Conservation (phyloP, 2,113 vertebrate genomes). For the Sciurus niger region DNA sequence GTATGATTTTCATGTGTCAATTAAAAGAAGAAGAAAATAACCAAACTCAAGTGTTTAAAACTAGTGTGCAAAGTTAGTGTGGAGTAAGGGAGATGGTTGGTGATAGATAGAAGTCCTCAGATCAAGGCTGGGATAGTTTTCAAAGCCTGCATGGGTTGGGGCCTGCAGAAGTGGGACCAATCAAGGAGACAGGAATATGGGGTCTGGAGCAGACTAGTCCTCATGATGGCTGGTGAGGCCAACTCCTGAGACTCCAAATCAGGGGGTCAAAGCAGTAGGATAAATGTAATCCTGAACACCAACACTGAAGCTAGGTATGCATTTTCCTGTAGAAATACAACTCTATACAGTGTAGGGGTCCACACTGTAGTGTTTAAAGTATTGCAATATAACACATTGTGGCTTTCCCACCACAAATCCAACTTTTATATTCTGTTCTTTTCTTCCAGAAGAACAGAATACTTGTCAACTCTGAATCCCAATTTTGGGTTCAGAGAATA, state of each 20-base stretch:
- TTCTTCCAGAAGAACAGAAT: not conserved
- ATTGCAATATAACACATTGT: accelerated
- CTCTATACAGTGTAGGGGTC: accelerated
- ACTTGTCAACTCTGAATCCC: not conserved
- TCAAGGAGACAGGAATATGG: not conserved
- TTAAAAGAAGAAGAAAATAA: not conserved
- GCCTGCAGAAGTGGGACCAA: not conserved
- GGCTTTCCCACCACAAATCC: not conserved
- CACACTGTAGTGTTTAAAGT: accelerated
- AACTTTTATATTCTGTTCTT: not conserved
- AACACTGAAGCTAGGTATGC: accelerated
- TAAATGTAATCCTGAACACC: not conserved
- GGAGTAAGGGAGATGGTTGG: not conserved
- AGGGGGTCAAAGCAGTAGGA: not conserved
- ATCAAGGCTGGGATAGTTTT: not conserved
- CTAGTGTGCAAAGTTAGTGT: not conserved
- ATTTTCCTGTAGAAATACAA: not conserved
- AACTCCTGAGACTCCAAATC: not conserved
- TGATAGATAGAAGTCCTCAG: too few relatives aligned
- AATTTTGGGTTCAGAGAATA: slow-evolving; percentile 1
- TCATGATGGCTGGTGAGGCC: not conserved
- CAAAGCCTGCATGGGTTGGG: not conserved
- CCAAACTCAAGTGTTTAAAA: not conserved
- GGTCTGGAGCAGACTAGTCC: not conserved
- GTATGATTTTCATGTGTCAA: not conserved